Evolutionary conservation across 2,888 invertebrate species (phyloP).

Genomic region (Phaedon cochleariae): DNA sequence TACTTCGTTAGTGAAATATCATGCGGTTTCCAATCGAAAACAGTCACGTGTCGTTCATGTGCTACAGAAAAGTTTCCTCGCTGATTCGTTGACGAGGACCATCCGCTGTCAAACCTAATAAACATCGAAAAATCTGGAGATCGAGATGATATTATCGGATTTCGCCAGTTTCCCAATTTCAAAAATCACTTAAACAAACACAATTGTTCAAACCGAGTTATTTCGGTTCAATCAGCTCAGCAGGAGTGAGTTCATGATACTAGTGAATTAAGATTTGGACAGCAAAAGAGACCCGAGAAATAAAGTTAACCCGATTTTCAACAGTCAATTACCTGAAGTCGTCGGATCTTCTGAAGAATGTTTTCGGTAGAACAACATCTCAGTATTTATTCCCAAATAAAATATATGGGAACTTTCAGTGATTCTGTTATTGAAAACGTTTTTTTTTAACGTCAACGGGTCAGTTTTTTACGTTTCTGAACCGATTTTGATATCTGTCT

Average conservation of each 20-base stretch:
- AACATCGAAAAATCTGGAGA: conserved; percentile 25
- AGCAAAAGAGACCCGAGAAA: conserved; percentile 25
- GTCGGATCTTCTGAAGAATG: neutral
- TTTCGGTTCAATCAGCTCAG: conserved; percentile 36
- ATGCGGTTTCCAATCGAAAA: neutral
- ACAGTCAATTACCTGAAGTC: conserved; percentile 13
- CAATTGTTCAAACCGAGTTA: conserved; percentile 33
- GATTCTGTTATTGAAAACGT: too few relatives aligned
- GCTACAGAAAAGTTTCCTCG: neutral
- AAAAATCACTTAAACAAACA: conserved; percentile 36
- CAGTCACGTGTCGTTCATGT: conserved; percentile 3
- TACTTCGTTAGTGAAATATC: neutral
- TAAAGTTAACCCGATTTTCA: conserved; percentile 26
- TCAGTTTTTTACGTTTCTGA: too few relatives aligned
- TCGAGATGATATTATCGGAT: conserved; percentile 29
- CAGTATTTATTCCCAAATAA: neutral
- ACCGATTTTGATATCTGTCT: too few relatives aligned
- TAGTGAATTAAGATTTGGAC: conserved; percentile 29
- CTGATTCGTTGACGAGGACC: neutral
- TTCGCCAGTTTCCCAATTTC: conserved; percentile 24
- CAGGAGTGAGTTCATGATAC: conserved; percentile 31
- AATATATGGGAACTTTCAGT: neutral
- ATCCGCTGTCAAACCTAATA: conserved; percentile 14
- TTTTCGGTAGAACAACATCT: neutral
- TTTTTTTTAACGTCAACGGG: too few relatives aligned